Conservation (phyloP, 2,113 vertebrate species). For the Heterotis niloticus region DNA sequence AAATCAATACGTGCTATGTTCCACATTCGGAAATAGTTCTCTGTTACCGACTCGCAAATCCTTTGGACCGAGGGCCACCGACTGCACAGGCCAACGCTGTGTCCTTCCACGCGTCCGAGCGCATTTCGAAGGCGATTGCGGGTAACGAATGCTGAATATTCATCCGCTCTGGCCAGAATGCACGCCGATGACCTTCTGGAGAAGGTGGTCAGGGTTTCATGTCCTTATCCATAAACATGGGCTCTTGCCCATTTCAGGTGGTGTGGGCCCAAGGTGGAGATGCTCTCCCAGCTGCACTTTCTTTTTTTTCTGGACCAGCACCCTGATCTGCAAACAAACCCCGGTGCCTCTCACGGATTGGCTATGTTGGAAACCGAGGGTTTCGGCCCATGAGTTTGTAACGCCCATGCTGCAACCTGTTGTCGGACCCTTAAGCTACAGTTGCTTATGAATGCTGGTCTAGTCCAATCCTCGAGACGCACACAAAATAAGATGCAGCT, state of each 20-base stretch:
- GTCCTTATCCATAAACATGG: slow-evolving; percentile 2
- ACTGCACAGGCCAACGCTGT: background rate
- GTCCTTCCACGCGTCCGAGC: background rate
- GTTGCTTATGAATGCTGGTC: background rate
- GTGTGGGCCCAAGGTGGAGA: background rate
- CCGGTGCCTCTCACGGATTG: no score
- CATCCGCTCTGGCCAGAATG: background rate
- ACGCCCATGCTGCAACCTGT: background rate
- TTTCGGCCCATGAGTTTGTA: background rate
- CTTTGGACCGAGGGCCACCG: background rate
- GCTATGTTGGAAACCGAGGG: background rate
- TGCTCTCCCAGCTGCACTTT: background rate
- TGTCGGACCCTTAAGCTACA: background rate
- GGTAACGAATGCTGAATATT: slow-evolving; percentile 6
- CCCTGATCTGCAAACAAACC: background rate
- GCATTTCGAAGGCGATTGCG: background rate
- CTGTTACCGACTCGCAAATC: background rate
- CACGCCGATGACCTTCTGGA: slow-evolving; percentile 16
- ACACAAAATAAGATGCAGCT: background rate
- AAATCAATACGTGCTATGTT: background rate
- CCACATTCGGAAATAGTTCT: background rate
- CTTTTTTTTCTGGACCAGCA: slow-evolving; percentile 7
- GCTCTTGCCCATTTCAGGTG: background rate
- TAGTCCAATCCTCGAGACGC: no score
- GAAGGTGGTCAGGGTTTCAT: background rate